Evolutionary conservation across 2,113 vertebrate species (phyloP).

Genomic region (Melozone crissalis): DNA sequence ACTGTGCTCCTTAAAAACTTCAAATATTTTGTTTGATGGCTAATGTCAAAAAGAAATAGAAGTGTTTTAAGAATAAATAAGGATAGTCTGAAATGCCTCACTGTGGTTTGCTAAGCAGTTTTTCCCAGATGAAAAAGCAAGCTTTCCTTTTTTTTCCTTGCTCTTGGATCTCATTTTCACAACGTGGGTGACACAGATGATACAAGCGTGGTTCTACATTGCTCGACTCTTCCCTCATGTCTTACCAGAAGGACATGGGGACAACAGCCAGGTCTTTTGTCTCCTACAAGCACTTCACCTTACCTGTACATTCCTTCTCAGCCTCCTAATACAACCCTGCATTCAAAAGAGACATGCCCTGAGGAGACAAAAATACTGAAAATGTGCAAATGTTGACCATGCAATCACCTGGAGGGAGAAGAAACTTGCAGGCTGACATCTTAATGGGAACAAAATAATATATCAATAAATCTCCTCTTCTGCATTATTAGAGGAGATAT

Average conservation of each 20-base stretch:
- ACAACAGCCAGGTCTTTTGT: background rate
- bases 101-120: background rate
- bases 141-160: background rate
- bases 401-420: background rate
- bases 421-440: background rate
- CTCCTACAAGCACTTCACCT: background rate
- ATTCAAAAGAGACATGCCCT: background rate
- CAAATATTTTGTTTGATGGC: background rate
- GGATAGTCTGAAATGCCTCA: background rate
- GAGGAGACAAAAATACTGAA: background rate
- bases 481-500: background rate
- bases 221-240: background rate
- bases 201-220: background rate
- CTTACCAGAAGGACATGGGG: background rate
- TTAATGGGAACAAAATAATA: background rate
- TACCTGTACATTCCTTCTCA: background rate
- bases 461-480: background rate
- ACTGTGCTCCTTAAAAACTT: background rate
- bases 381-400: background rate
- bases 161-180: background rate
- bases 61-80: background rate
- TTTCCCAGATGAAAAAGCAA: background rate
- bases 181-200: background rate
- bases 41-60: constrained; percentile 9
- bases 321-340: background rate